Percentiles rank a stretch among this genome's conserved stretches.
Conservation (phyloP, 2,113 vertebrate species). For the Promerops cafer region DNA sequence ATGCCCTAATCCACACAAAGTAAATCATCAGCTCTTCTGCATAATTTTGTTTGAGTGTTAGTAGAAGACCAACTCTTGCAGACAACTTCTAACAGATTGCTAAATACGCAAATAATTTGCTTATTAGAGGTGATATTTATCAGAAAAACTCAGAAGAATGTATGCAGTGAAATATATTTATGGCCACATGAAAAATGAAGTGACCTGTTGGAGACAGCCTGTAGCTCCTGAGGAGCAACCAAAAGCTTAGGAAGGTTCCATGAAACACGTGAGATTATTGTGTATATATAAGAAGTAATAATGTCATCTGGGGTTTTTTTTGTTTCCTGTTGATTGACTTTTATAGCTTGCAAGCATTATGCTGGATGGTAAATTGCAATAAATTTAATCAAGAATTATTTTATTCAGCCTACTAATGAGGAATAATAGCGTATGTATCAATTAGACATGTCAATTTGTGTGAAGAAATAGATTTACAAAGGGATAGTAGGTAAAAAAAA, state of each 20-base stretch:
- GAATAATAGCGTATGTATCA: constrained; percentile 82
- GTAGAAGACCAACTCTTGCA: constrained; percentile 12
- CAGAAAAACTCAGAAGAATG: not conserved
- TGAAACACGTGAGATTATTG: not conserved
- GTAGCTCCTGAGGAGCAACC: not conserved
- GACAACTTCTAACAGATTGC: not conserved
- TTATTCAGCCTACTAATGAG: constrained; percentile 79
- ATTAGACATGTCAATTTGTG: constrained; percentile 81
- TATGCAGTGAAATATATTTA: not conserved
- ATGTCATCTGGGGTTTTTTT: constrained; percentile 66
- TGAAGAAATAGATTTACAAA: constrained; percentile 83
- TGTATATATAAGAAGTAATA: constrained; percentile 62
- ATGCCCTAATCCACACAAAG: not conserved
- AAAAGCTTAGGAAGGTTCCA: not conserved
- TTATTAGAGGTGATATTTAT: constrained; percentile 2
- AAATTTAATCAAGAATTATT: constrained; percentile 86
- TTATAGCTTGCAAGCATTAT: constrained; percentile 82
- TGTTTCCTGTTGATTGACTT: constrained; percentile 80
- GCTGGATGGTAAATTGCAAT: constrained; percentile 79
- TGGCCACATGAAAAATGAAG: not conserved
- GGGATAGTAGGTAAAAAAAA: constrained; percentile 75
- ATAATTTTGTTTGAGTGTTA: not conserved
- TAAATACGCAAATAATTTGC: not conserved
- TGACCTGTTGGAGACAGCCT: not conserved
- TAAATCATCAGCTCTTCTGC: not conserved